These are phyloP conservation scores for Neogale vison DNA, from an alignment of 2,113 vertebrate genomes.

Conservation along the genomic window DNA sequence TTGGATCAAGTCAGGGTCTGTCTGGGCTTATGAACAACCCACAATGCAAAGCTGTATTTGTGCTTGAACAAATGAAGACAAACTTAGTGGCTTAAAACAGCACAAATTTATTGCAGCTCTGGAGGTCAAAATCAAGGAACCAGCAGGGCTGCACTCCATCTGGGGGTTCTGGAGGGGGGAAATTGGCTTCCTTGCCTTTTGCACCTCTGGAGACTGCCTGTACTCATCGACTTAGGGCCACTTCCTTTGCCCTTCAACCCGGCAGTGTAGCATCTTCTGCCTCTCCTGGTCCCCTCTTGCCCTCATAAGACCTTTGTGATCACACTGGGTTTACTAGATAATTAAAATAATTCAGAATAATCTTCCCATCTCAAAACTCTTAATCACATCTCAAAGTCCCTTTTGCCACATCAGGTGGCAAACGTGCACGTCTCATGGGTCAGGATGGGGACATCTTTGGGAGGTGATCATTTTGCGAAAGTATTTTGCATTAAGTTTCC, in stretches of 20 bases:
- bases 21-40: not conserved
- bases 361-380: not conserved
- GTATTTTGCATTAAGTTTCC: not conserved
- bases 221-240: rapidly evolving
- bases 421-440: not conserved
- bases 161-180: not conserved
- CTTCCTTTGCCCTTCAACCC: not conserved
- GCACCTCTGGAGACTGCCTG: not conserved
- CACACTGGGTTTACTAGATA: not conserved
- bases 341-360: not conserved
- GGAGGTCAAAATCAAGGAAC: not conserved
- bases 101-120: not conserved
- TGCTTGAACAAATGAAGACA: too few species aligned
- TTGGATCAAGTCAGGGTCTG: not conserved
- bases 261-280: not conserved
- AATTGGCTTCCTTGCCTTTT: too few species aligned
- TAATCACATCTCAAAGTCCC: not conserved
- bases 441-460: not conserved
- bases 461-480: not conserved
- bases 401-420: rapidly evolving
- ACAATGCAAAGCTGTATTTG: not conserved
- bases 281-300: not conserved
- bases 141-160: not conserved
- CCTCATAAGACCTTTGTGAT: not conserved
- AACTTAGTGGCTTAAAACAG: not conserved